Conservation (phyloP, 2,113 vertebrate genomes). For the Platichthys flesus region DNA sequence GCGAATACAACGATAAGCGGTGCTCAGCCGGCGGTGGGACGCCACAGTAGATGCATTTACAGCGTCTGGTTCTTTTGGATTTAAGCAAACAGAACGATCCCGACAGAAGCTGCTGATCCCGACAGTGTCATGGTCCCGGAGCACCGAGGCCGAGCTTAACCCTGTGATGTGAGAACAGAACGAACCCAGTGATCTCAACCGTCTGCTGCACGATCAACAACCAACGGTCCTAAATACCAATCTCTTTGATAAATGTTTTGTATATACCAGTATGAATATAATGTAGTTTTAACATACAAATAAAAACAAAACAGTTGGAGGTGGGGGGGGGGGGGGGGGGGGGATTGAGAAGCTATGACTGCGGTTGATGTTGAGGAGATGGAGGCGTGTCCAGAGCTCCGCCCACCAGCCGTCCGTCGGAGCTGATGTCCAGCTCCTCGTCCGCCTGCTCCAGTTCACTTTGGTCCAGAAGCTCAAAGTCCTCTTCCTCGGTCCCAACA, state of each 20-base stretch:
- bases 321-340: constrained; percentile 2
- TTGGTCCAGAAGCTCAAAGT: constrained; percentile 99
- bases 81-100: too few species aligned
- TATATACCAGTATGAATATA: constrained; percentile 46
- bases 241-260: constrained; percentile 51
- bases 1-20: too few species aligned
- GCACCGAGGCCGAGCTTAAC: constrained; percentile 24
- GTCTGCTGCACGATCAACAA: constrained; percentile 1
- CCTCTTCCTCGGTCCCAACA: constrained; percentile 86
- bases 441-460: constrained; percentile 94
- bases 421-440: constrained; percentile 84
- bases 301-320: constrained; percentile 53
- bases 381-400: constrained; percentile 55
- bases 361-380: constrained; percentile 60
- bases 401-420: constrained; percentile 70
- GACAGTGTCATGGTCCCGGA: constrained; percentile 7
- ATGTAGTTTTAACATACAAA: constrained; percentile 54
- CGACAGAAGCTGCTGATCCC: not conserved
- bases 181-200: constrained; percentile 9
- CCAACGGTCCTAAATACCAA: constrained; percentile 20
- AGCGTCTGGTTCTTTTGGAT: too few species aligned
- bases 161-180: constrained; percentile 23
- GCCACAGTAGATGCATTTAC: too few species aligned
- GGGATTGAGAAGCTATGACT: constrained; percentile 73
- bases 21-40: too few species aligned